A percentile compares a stretch with the other conserved stretches of the same genome.
Conservation (phyloP, 1,140 invertebrate species). For the Camponotus pennsylvanicus region DNA sequence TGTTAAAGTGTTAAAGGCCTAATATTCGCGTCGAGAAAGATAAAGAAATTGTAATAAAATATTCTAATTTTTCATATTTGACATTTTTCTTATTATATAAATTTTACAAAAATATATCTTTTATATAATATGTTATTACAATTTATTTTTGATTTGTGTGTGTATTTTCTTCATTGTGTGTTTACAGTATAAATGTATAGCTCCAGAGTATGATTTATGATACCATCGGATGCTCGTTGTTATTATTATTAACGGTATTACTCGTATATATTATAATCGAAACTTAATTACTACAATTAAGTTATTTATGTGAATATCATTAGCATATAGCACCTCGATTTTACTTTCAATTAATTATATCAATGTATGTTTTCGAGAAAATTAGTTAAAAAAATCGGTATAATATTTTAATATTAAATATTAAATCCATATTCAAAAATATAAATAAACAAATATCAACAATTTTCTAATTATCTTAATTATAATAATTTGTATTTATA, state of each 20-base stretch:
- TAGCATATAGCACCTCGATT: constrained; percentile 10
- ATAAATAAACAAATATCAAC: not conserved
- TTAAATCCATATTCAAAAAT: not conserved
- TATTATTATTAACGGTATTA: constrained; percentile 20
- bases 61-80: not conserved
- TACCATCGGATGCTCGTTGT: not conserved
- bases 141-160: not conserved
- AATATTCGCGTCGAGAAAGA: not conserved
- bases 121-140: not conserved
- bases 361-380: not conserved
- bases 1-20: not conserved
- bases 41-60: not conserved
- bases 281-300: constrained; percentile 30
- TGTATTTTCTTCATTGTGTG: not conserved
- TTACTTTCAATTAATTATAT: not conserved
- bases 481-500: not conserved
- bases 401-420: not conserved
- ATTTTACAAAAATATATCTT: not conserved
- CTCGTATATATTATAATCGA: too few relatives aligned
- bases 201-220: not conserved
- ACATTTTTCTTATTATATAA: not conserved
- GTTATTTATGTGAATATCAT: constrained; percentile 8
- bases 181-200: not conserved
- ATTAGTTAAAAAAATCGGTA: not conserved
- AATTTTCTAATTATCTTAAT: not conserved